These are phyloP conservation scores for Acrossocheilus wenchowensis DNA, from an alignment of 2,797 vertebrate genomes.

Conservation along the genomic window DNA sequence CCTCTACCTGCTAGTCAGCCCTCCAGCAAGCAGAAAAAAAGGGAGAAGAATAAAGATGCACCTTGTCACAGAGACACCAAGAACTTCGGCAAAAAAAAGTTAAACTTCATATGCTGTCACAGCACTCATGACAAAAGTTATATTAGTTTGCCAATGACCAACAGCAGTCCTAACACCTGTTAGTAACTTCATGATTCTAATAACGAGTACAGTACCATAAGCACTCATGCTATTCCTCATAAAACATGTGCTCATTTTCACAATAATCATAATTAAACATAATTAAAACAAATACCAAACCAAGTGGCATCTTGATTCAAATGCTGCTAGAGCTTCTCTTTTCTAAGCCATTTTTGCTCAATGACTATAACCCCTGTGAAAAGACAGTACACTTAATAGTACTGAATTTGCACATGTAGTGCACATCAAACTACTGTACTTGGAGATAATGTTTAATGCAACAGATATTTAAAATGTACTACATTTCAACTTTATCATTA, in stretches of 20 bases:
- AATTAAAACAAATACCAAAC: neutral
- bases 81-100: neutral
- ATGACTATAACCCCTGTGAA: neutral
- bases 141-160: neutral
- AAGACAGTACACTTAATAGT: neutral
- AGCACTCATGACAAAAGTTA: neutral
- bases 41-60: slow-evolving; percentile 11
- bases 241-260: neutral
- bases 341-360: neutral
- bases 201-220: neutral
- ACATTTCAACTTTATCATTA: neutral
- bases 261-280: neutral
- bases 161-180: neutral
- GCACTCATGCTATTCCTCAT: neutral
- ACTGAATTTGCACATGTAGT: neutral
- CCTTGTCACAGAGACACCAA: neutral
- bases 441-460: too few species aligned
- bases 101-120: neutral
- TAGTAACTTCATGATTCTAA: neutral
- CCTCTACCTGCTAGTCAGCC: neutral
- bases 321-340: neutral
- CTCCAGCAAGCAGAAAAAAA: neutral
- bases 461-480: neutral
- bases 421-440: too few species aligned
- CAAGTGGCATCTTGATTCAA: neutral